Evolutionary conservation across 1,140 invertebrate species (phyloP), one percentile per base, ranked within the genome.

Genomic region (Zaprionus ornatus): DNA sequence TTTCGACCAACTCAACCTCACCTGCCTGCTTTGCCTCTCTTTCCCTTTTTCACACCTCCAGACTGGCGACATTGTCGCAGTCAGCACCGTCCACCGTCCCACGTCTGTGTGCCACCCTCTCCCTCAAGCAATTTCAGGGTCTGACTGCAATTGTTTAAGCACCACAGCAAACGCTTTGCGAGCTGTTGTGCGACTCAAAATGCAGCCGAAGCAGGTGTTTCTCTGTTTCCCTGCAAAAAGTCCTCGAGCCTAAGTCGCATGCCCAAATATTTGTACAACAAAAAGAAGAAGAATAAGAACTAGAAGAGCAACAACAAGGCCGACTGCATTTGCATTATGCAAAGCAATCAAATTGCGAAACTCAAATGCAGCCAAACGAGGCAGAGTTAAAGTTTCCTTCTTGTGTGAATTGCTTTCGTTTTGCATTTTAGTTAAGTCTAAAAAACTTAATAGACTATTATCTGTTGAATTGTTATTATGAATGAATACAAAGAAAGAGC

Each of bases 51-150:
- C 45, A 50, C 45, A 50, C 45, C 45, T 50, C 3, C 19, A 62
- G 56, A 52, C 60, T 65, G 32, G 61, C 29, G 61, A 56, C 57
- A 52, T 25, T 69, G 57, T 52, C 63, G 17, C 52, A 42, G n/a
- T 7, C 32, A 23, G 23, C 27, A 45, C 23, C 21, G 21, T n/a
- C n/a, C 17, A n/a, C n/a, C n/a, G n/a, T n/a, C n/a, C 27, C 27
- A 15, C 45, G 35, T 21, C 35, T 32, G 13, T 32, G 13, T 29
- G 15, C 57, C 27, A 23, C 48, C 19, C 32, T 1, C 50, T 27
- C 17, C 54, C 48, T 56, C 15, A 15, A 17, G 29, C 27, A 13
- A 15, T 13, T 54, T 48, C 27, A 32, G n/a, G 17, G 65, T 68
- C 65, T 48, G 40, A 40, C 48, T 50, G 42, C 27, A 32, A 52